phyloP scores from a whole-genome alignment of 1,140 invertebrate species.

The Ctenoplectra terminalis region DNA sequence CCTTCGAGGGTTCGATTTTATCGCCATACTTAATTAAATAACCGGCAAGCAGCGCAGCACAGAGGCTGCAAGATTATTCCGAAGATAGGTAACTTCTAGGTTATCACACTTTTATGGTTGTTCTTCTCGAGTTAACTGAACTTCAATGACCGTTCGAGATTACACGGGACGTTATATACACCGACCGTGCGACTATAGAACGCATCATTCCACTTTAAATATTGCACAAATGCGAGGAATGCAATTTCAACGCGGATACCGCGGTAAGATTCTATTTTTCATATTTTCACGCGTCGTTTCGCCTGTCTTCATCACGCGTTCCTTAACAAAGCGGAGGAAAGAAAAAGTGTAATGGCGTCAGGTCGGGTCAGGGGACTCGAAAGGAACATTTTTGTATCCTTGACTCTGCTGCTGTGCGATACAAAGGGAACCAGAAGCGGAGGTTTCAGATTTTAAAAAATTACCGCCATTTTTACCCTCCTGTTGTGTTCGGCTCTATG shows the following conservation, averaged over 20 bases:
- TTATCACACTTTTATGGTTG: slow-evolving; percentile 18
- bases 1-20: not conserved
- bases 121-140: slow-evolving; percentile 9
- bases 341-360: slow-evolving; percentile 1
- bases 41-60: not conserved
- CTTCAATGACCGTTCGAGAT: slow-evolving; percentile 4
- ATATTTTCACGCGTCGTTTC: not conserved
- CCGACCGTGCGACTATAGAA: not conserved
- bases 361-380: not conserved
- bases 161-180: not conserved
- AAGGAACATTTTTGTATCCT: not conserved
- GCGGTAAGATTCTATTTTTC: not conserved
- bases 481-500: too few species aligned
- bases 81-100: not conserved
- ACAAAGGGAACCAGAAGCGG: not conserved
- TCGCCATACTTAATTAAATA: slow-evolving; percentile 1
- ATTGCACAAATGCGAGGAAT: not conserved
- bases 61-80: not conserved
- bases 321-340: not conserved
- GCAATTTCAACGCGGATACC: not conserved
- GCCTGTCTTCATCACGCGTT: not conserved
- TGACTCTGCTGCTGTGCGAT: not conserved
- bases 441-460: not conserved
- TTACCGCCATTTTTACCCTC: too few species aligned
- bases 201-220: not conserved